phyloP scores from a whole-genome alignment of 1,140 invertebrate genomes.

The Nautilus pompilius region DNA sequence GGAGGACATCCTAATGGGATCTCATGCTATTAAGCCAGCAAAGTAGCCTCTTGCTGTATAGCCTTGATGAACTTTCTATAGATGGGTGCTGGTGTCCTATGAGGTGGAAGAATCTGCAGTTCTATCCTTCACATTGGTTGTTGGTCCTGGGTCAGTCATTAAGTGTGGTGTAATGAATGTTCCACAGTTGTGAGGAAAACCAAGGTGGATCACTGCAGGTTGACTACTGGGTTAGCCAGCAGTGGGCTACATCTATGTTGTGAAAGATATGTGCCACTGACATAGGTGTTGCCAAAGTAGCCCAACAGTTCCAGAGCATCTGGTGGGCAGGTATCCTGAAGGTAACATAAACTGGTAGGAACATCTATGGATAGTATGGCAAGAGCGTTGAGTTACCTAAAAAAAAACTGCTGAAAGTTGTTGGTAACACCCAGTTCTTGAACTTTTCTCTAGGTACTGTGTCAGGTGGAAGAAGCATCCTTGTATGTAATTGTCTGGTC shows the following conservation, averaged over 20 bases:
- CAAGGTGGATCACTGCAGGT: background rate
- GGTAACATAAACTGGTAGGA: background rate
- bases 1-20: background rate
- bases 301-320: constrained; percentile 2
- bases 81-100: constrained; percentile 12
- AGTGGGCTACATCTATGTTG: background rate
- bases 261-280: constrained; percentile 8
- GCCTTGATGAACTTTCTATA: background rate
- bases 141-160: constrained; percentile 7
- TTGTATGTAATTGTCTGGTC: background rate
- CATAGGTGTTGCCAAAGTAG: constrained; percentile 14
- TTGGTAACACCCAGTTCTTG: constrained; percentile 14
- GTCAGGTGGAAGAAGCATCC: constrained; percentile 5
- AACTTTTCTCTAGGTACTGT: constrained; percentile 17
- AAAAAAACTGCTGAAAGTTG: constrained; percentile 12
- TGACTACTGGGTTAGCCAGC: background rate
- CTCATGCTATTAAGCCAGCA: background rate
- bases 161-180: constrained; percentile 3
- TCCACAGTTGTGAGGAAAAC: constrained; percentile 7
- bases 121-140: constrained; percentile 12
- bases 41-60: constrained; percentile 1
- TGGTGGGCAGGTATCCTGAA: constrained; percentile 4
- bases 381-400: constrained; percentile 11
- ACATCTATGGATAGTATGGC: constrained; percentile 14
- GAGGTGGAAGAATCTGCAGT: constrained; percentile 1